Base-by-base conservation (phyloP, 2,888 invertebrate genomes). In the Yponomeuta plumbellus region DNA sequence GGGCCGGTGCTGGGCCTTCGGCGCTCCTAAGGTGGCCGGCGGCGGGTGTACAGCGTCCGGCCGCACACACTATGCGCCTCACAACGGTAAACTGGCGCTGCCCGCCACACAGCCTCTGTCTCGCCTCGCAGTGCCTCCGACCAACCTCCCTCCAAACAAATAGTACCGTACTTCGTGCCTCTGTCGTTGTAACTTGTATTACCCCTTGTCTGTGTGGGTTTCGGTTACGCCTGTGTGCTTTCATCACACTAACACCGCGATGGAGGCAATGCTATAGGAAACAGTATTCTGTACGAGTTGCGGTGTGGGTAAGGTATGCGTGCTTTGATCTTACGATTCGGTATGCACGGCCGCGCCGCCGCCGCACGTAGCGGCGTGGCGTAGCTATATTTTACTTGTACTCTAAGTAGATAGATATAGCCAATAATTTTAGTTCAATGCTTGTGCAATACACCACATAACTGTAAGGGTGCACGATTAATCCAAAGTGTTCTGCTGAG, bases 321-420 rank as follows among this genome's bases (percentile, higher is more conserved):
- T 89, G 89, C 90, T 91, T 89, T 89, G 90, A 90, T 90, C 90
- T 90, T 89, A 90, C 83, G 88, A 90, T 88, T 90, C 85, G 90
- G 90, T 89, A 89, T 90, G 88, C 88, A 88, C 87, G 86, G 86
- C 83, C 84, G 87, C 85, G 80, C 87, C 77, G 80, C 87, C 77
- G 83, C 80, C 79, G 84, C 88, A 87, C 88, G 86, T 88, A 87
- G 82, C 79, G 78, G 81, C 81, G 81, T 78, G 79, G 79, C 81
- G 81, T 78, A 79, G 79, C 83, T 86, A 83, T 88, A 87, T 84
- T 86, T 87, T 83, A 86, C 86, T 85, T 82, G 84, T 84, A 86
- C 86, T 86, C 65, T 39, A 21, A 62, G 57, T 56, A 57, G 56
- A 17, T 61, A 61, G 44, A 17, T 86, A 84, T 82, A 86, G 81